phyloP scores from a whole-genome alignment of 1,140 invertebrate genomes.

The Cotesia chilonis region DNA sequence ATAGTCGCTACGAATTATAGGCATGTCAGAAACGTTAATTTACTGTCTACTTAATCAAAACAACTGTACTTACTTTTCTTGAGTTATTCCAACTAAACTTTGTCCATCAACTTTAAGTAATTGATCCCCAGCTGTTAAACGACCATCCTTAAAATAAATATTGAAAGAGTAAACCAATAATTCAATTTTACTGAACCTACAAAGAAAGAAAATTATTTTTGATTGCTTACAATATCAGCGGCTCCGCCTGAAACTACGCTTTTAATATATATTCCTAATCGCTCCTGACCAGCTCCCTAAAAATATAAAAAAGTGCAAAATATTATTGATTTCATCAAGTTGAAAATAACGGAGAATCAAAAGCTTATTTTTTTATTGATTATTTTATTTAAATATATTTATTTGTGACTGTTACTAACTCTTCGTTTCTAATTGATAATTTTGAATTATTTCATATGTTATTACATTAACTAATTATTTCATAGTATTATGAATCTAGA shows the following conservation, averaged over 20 bases:
- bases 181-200: background rate
- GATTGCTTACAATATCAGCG: conserved; percentile 81
- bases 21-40: too few species aligned
- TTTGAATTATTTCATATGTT: too few species aligned
- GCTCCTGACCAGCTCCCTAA: conserved; percentile 88
- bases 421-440: too few species aligned
- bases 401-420: too few species aligned
- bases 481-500: too few species aligned
- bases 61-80: conserved; percentile 78
- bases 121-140: conserved; percentile 96
- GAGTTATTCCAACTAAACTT: conserved; percentile 94
- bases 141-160: conserved; percentile 75
- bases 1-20: too few species aligned
- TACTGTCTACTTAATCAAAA: background rate
- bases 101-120: conserved; percentile 96
- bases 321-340: conserved; percentile 31
- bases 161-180: background rate
- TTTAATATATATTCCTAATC: conserved; percentile 97
- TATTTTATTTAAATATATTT: too few species aligned
- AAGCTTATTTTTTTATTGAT: too few species aligned
- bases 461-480: too few species aligned
- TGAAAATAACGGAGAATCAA: conserved; percentile 26
- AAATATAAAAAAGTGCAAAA: conserved; percentile 47
- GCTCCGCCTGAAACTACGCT: conserved; percentile 96
- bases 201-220: conserved; percentile 5